Evolutionary conservation across 2,888 invertebrate species (phyloP), one percentile per base, ranked within the genome.

Genomic region (Ametastegia equiseti): DNA sequence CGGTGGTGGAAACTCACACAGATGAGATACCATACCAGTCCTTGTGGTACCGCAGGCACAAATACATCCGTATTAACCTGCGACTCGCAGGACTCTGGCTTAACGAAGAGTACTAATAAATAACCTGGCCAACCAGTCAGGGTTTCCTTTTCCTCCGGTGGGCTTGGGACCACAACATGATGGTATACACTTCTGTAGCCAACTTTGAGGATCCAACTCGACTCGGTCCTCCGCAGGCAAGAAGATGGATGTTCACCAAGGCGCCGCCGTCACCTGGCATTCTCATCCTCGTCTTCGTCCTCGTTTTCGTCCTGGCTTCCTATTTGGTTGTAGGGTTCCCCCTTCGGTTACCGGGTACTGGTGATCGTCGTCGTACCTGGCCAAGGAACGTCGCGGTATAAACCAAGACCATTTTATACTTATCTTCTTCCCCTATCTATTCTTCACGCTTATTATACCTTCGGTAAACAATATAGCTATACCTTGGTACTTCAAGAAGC

Each of bases 231-330:
- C n/a, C n/a, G n/a, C n/a, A 69, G 82, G 63, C 84, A 86, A 86
- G 86, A 91, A 91, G 91, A 91, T 91, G 88, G 88, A 91, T 91
- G 90, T 88, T 86, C 83, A 88, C 82, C 86, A 84, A 90, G 91
- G 91, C 91, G 91, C 91, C 90, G 88, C 89, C 87, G 88, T 90
- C 91, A 90, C 91, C 91, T 91, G 88, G 87, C 81, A 85, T 83
- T 47, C 42, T 63, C 71, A 82, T 84, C 87, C 85, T 86, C 77
- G 50, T 69, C 54, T 19, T 60, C n/a, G 19, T 33, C 47, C 36
- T 79, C 33, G 11, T 60, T 42, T 47, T 67, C 19, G n/a, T 67
- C 36, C 78, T 42, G 4, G 54, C 19, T 13, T 15, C 50, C 27
- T 33, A 27, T 27, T 11, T 9, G 33, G 69, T 67, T 57, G 15